phyloP scores from a whole-genome alignment of 2,888 invertebrate species.

The Phanerotoma sp. region DNA sequence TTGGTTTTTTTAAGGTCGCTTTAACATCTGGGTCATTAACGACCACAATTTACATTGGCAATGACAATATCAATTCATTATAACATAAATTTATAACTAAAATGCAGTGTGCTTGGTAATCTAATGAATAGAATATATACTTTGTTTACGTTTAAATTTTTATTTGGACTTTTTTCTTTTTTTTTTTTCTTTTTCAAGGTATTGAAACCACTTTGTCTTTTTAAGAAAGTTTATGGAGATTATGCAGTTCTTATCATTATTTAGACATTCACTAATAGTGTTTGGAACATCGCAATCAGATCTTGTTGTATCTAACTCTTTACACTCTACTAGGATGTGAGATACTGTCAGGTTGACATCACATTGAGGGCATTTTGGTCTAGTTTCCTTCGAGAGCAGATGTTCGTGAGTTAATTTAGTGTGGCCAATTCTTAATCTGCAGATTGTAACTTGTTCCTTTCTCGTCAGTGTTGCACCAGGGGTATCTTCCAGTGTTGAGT shows the following conservation, averaged over 20 bases:
- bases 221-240: neutral
- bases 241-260: neutral
- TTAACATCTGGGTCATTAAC: neutral
- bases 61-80: neutral
- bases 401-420: constrained; percentile 9
- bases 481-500: neutral
- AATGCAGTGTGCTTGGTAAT: too few species aligned
- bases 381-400: neutral
- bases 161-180: too few species aligned
- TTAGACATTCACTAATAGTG: neutral
- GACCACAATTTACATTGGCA: neutral
- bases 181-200: too few species aligned
- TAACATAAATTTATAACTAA: neutral
- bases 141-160: too few species aligned
- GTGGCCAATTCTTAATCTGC: constrained; percentile 19
- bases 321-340: constrained; percentile 1
- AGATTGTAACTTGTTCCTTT: neutral
- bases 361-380: neutral
- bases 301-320: neutral
- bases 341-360: neutral
- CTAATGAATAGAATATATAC: too few species aligned
- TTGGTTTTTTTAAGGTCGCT: neutral
- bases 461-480: neutral
- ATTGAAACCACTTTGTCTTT: neutral
- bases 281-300: neutral